Percentiles rank a stretch among this genome's conserved stretches.
phyloP scores from a whole-genome alignment of 2,888 invertebrate species.

The Calliopum simillimum region DNA sequence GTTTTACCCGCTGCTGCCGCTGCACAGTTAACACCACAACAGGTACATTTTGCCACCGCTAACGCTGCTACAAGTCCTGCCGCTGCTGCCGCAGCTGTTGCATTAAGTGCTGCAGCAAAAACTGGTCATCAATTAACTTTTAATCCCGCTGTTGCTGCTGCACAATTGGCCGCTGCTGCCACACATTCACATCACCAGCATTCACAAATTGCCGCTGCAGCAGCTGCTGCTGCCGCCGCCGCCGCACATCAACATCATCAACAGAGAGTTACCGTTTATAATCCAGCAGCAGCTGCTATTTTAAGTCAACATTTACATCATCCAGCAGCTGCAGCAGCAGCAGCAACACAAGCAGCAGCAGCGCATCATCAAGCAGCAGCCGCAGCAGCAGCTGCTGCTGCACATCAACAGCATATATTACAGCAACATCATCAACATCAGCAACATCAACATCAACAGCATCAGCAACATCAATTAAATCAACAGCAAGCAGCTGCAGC shows the following conservation, averaged over 20 bases:
- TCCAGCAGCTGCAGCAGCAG: slow-evolving; percentile 49
- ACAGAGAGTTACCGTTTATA: slow-evolving; percentile 58
- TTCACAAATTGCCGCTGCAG: slow-evolving; percentile 59
- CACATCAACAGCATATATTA: slow-evolving; percentile 57
- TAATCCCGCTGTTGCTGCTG: slow-evolving; percentile 53
- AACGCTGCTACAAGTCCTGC: slow-evolving; percentile 59
- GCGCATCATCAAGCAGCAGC: slow-evolving; percentile 52
- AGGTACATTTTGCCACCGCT: slow-evolving; percentile 65
- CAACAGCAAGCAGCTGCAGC: slow-evolving; percentile 47
- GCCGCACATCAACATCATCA: slow-evolving; percentile 46
- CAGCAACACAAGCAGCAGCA: slow-evolving; percentile 52
- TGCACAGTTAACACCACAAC: slow-evolving; percentile 53
- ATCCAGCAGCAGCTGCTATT: slow-evolving; percentile 60
- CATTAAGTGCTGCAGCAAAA: slow-evolving; percentile 58
- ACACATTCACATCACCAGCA: slow-evolving; percentile 53
- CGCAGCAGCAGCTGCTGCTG: slow-evolving; percentile 61
- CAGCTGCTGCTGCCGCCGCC: slow-evolving; percentile 57
- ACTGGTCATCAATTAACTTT: slow-evolving; percentile 59
- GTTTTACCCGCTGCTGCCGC: slow-evolving; percentile 61
- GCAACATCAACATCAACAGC: slow-evolving; percentile 58
- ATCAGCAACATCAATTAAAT: slow-evolving; percentile 41
- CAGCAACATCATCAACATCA: slow-evolving; percentile 60
- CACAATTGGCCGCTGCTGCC: slow-evolving; percentile 50
- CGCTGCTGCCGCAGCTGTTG: slow-evolving; percentile 57
- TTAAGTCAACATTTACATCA: slow-evolving; percentile 62